phyloP scores from a whole-genome alignment of 2,113 vertebrate species.

The Callipepla squamata region DNA sequence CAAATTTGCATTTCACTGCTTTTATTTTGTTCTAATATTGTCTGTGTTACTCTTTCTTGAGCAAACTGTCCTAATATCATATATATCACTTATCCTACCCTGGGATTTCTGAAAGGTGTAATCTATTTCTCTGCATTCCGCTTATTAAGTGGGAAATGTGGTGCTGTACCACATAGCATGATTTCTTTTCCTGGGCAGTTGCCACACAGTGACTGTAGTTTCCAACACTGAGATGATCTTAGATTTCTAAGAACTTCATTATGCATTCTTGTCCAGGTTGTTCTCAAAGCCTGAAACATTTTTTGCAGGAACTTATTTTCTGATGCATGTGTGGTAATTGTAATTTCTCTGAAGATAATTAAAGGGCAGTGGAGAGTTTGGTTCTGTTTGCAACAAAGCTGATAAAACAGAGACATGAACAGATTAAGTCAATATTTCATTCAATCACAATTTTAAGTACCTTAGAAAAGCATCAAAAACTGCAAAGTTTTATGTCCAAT shows the following conservation, averaged over 20 bases:
- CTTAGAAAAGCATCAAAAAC: neutral
- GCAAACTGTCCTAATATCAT: neutral
- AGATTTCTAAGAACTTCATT: neutral
- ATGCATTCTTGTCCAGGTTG: neutral
- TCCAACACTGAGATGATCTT: neutral
- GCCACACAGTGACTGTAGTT: neutral
- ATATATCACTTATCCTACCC: neutral
- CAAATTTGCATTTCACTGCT: neutral
- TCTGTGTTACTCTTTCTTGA: neutral
- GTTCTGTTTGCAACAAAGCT: slow-evolving; percentile 3
- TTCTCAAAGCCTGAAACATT: neutral
- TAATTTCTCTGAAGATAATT: neutral
- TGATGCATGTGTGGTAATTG: neutral
- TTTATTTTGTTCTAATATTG: neutral
- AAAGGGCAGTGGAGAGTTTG: neutral
- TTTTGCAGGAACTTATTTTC: neutral
- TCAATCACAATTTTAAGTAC: neutral
- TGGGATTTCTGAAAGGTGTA: neutral
- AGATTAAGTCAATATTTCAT: neutral
- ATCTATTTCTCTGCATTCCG: neutral
- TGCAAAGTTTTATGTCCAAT: neutral
- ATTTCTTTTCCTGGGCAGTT: neutral
- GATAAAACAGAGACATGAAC: fast-evolving
- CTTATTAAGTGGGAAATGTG: neutral
- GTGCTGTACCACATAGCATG: neutral